Conservation (phyloP, 2,797 vertebrate genomes). For the Sylvia borin region DNA sequence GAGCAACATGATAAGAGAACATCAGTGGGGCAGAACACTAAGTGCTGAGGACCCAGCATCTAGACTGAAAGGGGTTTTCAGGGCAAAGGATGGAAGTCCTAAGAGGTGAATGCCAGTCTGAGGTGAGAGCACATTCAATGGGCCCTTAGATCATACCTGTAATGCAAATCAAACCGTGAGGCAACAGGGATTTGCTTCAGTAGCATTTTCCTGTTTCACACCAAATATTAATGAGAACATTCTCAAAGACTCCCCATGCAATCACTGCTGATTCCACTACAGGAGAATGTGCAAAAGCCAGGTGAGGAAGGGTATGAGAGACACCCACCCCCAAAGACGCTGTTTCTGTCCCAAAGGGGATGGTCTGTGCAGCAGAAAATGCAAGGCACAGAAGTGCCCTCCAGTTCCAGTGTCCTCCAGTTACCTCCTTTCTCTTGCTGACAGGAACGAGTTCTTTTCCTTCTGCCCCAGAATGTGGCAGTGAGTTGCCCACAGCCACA, state of each 20-base stretch:
- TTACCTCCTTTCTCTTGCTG: neutral
- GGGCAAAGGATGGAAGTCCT: neutral
- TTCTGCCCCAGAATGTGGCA: neutral
- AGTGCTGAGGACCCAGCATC: neutral
- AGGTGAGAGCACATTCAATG: too few species aligned
- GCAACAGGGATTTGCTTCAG: neutral
- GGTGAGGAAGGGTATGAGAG: neutral
- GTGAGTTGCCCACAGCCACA: neutral
- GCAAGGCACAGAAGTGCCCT: neutral
- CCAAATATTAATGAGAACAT: neutral
- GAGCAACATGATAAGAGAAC: accelerated
- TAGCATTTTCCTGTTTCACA: neutral
- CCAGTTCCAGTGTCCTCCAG: neutral
- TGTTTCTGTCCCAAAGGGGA: neutral
- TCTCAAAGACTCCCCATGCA: neutral
- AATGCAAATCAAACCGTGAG: neutral
- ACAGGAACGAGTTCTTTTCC: neutral
- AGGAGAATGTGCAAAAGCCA: neutral
- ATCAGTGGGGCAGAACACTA: neutral
- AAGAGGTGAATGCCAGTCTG: neutral
- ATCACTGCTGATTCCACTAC: neutral
- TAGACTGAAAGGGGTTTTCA: neutral
- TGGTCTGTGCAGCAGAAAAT: accelerated
- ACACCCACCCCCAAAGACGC: neutral
- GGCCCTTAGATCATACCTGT: neutral